Base-by-base conservation (phyloP, 2,113 vertebrate species). In the Osmerus eperlanus region DNA sequence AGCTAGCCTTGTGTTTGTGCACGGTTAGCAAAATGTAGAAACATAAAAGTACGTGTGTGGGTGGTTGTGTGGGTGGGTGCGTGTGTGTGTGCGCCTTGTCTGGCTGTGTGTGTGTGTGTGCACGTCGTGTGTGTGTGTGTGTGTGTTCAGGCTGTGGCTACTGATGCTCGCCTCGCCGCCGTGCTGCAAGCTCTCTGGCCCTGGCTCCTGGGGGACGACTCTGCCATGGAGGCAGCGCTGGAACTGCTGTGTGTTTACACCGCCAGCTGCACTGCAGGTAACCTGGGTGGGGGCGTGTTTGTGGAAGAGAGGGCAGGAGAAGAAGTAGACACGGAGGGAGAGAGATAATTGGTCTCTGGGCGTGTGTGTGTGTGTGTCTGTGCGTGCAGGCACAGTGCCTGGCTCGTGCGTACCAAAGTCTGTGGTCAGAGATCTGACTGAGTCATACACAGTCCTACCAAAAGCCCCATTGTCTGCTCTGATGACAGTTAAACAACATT, bases 161-260 rank as follows among this genome's bases (percentile, higher is more conserved):
- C 92, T 29, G 92, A 92, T 71, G 85, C 93, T 32, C 92, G 91
- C 51, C 89, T 99, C 12, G 88, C 93, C 67, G 87, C 81, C 54
- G 86, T 93, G 9, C 58, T 98, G 59, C 86, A 91, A 75, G 89
- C 93, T 13, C 91, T 99, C 1, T 99, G 97, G 97, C 94, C 95
- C 0, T 99, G 97, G 96, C 77, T 99, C 74, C 79, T 98, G 81
- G 81, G 91, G 85, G 95, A 97, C 0, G 93, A 99, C 65, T 71
- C 84, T 2, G 68, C 91, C 65, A 94, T 97, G 94, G 93, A 94
- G 78, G 86, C 83, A 9, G 92, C 86, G 64, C 89, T 99, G 85
- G 94, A 97, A 84, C 90, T 98, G 21, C 94, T 99, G 71, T 98
- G 97, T 70, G 94, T 98, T 82, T 98, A 96, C 77, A 96, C 95